Evolutionary conservation across 2,797 vertebrate species (phyloP), one percentile per base, ranked within the genome.

Genomic region (Karalla daura): DNA sequence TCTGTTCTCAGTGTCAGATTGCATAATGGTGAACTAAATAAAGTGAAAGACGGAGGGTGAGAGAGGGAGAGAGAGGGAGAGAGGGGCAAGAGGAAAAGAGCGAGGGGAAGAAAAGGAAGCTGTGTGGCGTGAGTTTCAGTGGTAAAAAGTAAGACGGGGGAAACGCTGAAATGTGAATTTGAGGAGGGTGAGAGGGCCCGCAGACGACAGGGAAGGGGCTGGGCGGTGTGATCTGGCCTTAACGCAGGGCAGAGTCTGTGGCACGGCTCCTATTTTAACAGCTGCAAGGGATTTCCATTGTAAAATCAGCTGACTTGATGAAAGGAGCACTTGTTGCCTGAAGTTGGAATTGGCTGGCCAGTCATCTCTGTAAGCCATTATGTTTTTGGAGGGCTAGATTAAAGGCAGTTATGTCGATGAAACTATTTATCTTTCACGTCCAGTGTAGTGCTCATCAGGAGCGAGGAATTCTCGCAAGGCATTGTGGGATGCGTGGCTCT

Each of bases 221-320:
- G 68, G 79, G 74, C 40, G n/a, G 46, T 66, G 73, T 69, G 84
- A 86, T 81, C 73, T 60, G 81, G 80, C 80, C 86, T 71, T 68
- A 84, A 86, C 60, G 30, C 71, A 21, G 80, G 81, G 82, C 87
- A 88, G 87, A 85, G 67, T 80, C 77, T 54, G 54, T 86, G 90
- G 92, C 89, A 63, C 46, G 3, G 61, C 13, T 82, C 83, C 84
- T 93, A 92, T 93, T 95, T 90, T 81, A 90, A 94, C 94, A 95
- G 94, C 94, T 94, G 94, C 40, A 70, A 89, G 87, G 92, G 91
- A 94, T 95, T 94, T 95, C 91, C 93, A 93, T 90, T 88, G 84
- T 88, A 91, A 90, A 89, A 91, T 89, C 93, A 94, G 92, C 91
- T 93, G 92, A 94, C 88, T 86, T 76, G 88, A 91, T 86, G 65